phyloP scores from a whole-genome alignment of 2,888 invertebrate genomes.

The Bombyx huttoni region DNA sequence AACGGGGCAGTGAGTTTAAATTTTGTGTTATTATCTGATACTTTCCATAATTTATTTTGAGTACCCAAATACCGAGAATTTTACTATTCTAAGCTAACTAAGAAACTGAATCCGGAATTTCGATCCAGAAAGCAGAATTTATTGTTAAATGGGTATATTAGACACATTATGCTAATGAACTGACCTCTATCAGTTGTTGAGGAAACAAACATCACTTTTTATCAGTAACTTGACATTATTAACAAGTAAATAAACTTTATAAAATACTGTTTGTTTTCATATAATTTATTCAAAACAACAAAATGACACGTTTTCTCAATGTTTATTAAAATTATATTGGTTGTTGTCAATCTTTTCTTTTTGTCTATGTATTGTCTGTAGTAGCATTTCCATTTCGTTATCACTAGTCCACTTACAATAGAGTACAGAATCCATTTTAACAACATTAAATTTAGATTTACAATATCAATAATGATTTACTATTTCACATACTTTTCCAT shows the following conservation, averaged over 20 bases:
- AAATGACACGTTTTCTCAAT: background rate
- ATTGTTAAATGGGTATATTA: background rate
- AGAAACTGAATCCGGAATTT: background rate
- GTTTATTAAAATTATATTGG: background rate
- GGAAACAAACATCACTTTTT: background rate
- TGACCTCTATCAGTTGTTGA: background rate
- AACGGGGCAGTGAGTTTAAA: no score
- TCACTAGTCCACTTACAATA: no score
- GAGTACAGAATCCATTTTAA: no score
- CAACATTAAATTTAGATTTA: no score
- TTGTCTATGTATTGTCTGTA: no score
- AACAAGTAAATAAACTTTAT: background rate
- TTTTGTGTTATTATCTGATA: no score
- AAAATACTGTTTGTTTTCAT: background rate
- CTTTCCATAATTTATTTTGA: no score
- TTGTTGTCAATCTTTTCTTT: no score
- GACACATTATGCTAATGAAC: background rate
- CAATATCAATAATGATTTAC: background rate
- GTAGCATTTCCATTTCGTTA: no score
- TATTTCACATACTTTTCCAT: conserved; percentile 99
- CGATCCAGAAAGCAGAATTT: background rate
- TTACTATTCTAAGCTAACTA: no score
- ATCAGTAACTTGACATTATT: background rate
- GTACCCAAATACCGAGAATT: no score
- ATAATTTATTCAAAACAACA: background rate